These are phyloP conservation scores for Macrotus californicus DNA, from an alignment of 2,113 vertebrate genomes.

Conservation along the genomic window DNA sequence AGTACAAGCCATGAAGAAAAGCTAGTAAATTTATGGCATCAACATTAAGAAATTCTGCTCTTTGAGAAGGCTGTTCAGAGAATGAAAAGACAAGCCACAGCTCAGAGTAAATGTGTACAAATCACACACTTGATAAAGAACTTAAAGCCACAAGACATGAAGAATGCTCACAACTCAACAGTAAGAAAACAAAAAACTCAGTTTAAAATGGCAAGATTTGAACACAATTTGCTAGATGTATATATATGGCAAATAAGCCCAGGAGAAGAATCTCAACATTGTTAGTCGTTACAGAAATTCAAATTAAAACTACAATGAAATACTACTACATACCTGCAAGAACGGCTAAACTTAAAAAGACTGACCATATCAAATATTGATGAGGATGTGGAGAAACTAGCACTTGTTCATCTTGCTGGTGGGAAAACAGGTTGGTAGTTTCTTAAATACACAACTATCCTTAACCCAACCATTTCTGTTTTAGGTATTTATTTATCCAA, in stretches of 20 bases:
- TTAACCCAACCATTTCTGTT: background rate
- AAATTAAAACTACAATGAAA: background rate
- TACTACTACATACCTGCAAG: background rate
- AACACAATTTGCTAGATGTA: background rate
- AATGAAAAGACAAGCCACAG: background rate
- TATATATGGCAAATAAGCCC: background rate
- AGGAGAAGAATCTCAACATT: background rate
- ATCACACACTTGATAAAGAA: background rate
- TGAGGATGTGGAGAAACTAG: background rate
- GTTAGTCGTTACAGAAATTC: background rate
- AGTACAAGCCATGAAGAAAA: background rate
- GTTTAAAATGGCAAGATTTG: background rate
- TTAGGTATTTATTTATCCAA: background rate
- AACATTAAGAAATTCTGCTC: background rate
- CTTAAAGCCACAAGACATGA: background rate
- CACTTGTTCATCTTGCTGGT: background rate
- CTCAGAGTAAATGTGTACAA: background rate
- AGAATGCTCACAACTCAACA: background rate
- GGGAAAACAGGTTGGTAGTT: background rate
- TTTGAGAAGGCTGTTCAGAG: background rate
- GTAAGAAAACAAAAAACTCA: background rate
- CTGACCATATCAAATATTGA: background rate
- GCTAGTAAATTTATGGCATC: background rate
- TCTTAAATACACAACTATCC: background rate
- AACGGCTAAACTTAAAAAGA: background rate